Evolutionary conservation across 2,888 invertebrate genomes (phyloP), one percentile per base, ranked within the genome.

Genomic region (Drosophila emarginata): DNA sequence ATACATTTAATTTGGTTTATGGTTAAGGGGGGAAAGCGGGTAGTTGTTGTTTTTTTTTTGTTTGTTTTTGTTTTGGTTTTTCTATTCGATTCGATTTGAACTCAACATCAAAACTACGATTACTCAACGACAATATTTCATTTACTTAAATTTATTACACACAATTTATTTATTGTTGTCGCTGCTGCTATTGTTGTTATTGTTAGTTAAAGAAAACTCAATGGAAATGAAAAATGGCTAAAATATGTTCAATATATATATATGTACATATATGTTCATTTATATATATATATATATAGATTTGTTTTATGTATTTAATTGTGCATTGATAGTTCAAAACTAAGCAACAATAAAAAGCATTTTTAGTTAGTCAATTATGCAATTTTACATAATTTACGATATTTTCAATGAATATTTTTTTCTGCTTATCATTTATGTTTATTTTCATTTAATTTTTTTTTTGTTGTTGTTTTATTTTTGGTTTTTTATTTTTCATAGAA

Each of bases 321-420:
- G 18, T 23, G 45, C 15, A 21, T 59, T 6, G 40, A 60, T 58
- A 60, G 58, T 54, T 73, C 88, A 78, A 71, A 78, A 80, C 84
- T 88, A 80, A 78, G 69, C 78, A 83, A 83, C 87, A 73, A 72
- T 77, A 73, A 76, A 73, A 83, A 88, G 87, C 77, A 80, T 86
- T 9, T 18, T 45, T 45, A 45, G 18, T 45, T 45, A 45, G 40
- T 45, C 40, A 18, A 45, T 45, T 45, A 45, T 45, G 45, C 45
- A 45, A 45, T 21, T 18, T 45, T 37, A 37, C 32, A 32, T 32
- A 32, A 32, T 32, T 32, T 32, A 32, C 32, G 11, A 9, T 11
- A 32, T 32, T 37, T 37, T 37, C 37, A 37, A n/a, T 12, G 64
- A 81, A 79, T 77, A 80, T 37, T 6, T 37, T n/a, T n/a, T 37